A percentile compares a stretch with the other conserved stretches of the same genome.
These are phyloP conservation scores for Dendrocincla fuliginosa DNA, from an alignment of 2,797 vertebrate species.

Conservation along the genomic window DNA sequence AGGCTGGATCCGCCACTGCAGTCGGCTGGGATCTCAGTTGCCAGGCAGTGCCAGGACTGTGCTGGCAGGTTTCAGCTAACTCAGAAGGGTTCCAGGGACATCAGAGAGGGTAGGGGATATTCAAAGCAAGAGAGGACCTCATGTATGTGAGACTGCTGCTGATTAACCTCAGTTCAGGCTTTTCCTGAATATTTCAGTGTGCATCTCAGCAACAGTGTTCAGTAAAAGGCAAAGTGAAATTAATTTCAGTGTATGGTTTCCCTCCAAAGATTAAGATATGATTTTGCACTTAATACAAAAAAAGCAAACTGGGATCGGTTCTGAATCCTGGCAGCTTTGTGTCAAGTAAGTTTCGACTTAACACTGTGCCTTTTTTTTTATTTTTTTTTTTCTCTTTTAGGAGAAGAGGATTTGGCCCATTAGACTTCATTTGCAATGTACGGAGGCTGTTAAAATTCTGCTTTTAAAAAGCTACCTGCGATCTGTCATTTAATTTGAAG, in stretches of 20 bases:
- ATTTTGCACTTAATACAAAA: neutral
- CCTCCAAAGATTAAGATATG: neutral
- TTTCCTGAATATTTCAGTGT: accelerated
- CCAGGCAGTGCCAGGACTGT: neutral
- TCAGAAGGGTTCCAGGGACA: neutral
- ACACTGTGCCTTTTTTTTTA: neutral
- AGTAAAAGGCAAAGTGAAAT: neutral
- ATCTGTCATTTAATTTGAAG: slow-evolving; percentile 11
- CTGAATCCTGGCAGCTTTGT: neutral
- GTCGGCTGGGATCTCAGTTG: neutral
- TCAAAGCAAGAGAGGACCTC: too few species aligned
- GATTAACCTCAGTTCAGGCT: neutral
- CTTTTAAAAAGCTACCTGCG: neutral
- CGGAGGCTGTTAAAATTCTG: neutral
- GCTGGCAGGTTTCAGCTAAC: neutral
- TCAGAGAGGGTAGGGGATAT: neutral
- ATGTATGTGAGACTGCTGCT: neutral
- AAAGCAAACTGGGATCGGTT: neutral
- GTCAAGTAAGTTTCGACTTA: neutral
- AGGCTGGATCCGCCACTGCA: neutral
- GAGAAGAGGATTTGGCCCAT: neutral
- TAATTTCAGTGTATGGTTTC: neutral
- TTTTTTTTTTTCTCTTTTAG: too few species aligned
- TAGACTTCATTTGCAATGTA: neutral
- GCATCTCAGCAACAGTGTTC: neutral